These are phyloP conservation scores for Saxidomus purpurata DNA, from an alignment of 1,140 invertebrate genomes.

Conservation along the genomic window DNA sequence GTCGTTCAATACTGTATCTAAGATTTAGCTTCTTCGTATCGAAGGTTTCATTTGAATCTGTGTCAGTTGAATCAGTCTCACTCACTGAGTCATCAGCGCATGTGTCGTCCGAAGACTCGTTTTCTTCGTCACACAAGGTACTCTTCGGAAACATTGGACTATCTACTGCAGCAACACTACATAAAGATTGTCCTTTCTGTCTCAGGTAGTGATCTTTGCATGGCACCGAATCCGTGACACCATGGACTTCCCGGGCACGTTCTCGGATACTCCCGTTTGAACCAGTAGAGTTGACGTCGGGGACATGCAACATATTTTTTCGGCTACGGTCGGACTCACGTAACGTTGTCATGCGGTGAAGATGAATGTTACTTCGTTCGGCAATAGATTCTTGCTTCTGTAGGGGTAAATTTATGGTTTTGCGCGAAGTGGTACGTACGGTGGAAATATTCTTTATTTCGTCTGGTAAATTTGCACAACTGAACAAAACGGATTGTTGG, in stretches of 20 bases:
- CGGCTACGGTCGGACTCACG: not conserved
- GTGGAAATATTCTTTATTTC: not conserved
- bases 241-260: constrained; percentile 27
- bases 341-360: not conserved
- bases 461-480: not conserved
- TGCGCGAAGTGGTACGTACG: not conserved
- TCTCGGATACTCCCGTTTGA: not conserved
- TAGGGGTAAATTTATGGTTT: not conserved
- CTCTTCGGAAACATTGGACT: constrained; percentile 49
- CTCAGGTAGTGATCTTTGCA: constrained; percentile 59
- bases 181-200: not conserved
- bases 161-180: not conserved
- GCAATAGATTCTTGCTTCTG: not conserved
- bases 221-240: constrained; percentile 49
- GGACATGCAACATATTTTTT: not conserved
- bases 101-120: not conserved
- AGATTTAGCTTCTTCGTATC: constrained; percentile 41
- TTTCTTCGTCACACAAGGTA: not conserved
- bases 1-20: constrained; percentile 48
- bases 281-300: not conserved
- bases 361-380: not conserved
- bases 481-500: not conserved
- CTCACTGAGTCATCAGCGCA: constrained; percentile 1
- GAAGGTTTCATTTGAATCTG: constrained; percentile 35
- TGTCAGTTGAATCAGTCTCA: not conserved